These are phyloP conservation scores for Gymnocypris eckloni DNA, from an alignment of 2,797 vertebrate genomes.

Conservation along the genomic window DNA sequence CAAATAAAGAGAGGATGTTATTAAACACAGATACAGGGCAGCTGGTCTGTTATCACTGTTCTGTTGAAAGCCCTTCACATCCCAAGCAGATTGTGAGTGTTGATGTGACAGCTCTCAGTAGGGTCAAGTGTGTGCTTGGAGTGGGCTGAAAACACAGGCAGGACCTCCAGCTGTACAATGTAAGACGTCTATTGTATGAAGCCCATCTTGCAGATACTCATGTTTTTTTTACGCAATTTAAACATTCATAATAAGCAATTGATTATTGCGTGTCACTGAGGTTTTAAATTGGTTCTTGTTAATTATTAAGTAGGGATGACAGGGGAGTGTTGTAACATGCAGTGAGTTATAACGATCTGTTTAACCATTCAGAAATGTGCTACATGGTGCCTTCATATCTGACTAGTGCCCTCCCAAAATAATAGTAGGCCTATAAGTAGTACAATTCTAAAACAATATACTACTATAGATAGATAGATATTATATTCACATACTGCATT, in stretches of 20 bases:
- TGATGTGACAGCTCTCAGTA: slow-evolving; percentile 28
- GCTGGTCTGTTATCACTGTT: slow-evolving; percentile 17
- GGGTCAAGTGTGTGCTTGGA: slow-evolving; percentile 11
- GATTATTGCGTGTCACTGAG: background rate
- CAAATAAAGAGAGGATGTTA: background rate
- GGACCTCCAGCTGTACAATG: background rate
- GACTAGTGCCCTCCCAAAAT: background rate
- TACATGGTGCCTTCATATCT: background rate
- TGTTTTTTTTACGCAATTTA: slow-evolving; percentile 10
- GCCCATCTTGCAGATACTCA: background rate
- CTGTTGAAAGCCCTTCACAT: slow-evolving; percentile 28
- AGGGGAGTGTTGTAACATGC: background rate
- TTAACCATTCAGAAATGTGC: background rate
- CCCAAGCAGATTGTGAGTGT: slow-evolving; percentile 22
- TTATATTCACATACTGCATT: background rate
- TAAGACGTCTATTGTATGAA: background rate
- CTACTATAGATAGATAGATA: too few relatives aligned
- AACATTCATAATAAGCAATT: background rate
- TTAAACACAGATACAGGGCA: slow-evolving; percentile 29
- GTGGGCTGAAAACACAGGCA: slow-evolving; percentile 29
- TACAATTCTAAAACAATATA: background rate
- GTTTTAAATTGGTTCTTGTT: background rate
- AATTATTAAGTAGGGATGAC: slow-evolving; percentile 20
- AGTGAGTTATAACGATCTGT: slow-evolving; percentile 9
- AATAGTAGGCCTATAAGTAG: background rate